Evolutionary conservation across 1,140 invertebrate genomes (phyloP), one percentile per base, ranked within the genome.

Genomic region (Armadillidium nasatum): DNA sequence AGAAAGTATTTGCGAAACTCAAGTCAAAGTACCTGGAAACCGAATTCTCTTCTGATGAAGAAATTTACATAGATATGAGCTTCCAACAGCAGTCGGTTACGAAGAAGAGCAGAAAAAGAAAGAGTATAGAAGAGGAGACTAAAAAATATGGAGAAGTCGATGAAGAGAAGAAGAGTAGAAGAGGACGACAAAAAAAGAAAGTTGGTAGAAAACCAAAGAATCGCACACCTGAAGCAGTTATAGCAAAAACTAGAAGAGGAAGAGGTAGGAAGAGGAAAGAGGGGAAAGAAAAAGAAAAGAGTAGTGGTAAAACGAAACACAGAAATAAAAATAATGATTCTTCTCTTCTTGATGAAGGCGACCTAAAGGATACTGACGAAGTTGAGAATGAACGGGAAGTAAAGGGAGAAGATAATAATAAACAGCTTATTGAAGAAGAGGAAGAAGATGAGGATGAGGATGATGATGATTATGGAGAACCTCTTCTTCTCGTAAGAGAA

Each of bases 11-110:
- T 83, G 89, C 93, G 74, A 88, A 89, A 75, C 88, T 92, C 0
- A 90, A 92, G 9, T 90, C 91, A 82, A 89, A 91, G 82, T 94
- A 92, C 84, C 88, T 94, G 50, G 91, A 93, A 82, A 89, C 90
- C 72, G 88, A 92, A 76, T 88, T 90, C 43, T 93, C 92, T 2
- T 91, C 92, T 45, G 92, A 94, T 82, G 86, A 85, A 77, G 84
- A 84, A 79, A 83, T 84, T 54, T 83, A 82, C 73, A 83, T 85
- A 44, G 84, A 85, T 60, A 77, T 78, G 79, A 80, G 78, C 45
- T 80, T 80, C 72, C 76, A 82, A 71, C 78, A 80, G 10, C 71
- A 78, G 22, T 60, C 77, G 72, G 43, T 77, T 19, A 78, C 73
- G 44, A 78, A 77, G 73, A 80, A 80, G 76, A 77, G 75, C n/a